Evolutionary conservation across 2,113 vertebrate genomes (phyloP).

Genomic region (Zootoca vivipara): DNA sequence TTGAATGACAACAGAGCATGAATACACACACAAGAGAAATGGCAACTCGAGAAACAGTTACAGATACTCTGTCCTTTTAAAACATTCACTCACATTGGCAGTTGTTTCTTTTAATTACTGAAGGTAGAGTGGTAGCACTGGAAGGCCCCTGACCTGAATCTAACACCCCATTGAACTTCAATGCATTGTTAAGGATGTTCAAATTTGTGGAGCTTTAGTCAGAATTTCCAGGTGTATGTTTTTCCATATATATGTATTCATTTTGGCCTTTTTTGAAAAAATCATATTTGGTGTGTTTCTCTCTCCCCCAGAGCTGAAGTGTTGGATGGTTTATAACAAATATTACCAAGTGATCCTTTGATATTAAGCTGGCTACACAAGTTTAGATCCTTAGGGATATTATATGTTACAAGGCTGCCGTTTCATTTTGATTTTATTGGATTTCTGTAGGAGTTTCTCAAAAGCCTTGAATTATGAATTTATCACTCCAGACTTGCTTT

Average conservation of each 20-base stretch:
- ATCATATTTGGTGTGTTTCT: background rate
- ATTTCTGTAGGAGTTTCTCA: background rate
- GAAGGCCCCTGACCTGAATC: background rate
- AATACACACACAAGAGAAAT: background rate
- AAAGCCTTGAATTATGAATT: slow-evolving; percentile 2
- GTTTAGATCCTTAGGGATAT: slow-evolving; percentile 17
- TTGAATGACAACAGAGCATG: background rate
- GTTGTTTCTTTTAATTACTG: background rate
- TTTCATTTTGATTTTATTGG: slow-evolving; percentile 19
- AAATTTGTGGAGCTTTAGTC: background rate
- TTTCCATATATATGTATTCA: background rate
- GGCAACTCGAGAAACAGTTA: background rate
- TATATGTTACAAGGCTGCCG: background rate
- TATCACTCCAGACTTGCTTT: background rate
- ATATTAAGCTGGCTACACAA: background rate
- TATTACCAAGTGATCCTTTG: background rate
- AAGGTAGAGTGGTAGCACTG: background rate
- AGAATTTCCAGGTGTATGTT: background rate
- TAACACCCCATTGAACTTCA: background rate
- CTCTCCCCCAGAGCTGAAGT: background rate
- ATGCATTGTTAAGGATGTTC: background rate
- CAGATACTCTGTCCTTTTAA: background rate
- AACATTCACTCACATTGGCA: background rate
- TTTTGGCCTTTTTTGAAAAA: background rate
- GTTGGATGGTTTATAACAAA: background rate